These are phyloP conservation scores for Phalanger gymnotis DNA, from an alignment of 2,797 vertebrate genomes.

Conservation along the genomic window DNA sequence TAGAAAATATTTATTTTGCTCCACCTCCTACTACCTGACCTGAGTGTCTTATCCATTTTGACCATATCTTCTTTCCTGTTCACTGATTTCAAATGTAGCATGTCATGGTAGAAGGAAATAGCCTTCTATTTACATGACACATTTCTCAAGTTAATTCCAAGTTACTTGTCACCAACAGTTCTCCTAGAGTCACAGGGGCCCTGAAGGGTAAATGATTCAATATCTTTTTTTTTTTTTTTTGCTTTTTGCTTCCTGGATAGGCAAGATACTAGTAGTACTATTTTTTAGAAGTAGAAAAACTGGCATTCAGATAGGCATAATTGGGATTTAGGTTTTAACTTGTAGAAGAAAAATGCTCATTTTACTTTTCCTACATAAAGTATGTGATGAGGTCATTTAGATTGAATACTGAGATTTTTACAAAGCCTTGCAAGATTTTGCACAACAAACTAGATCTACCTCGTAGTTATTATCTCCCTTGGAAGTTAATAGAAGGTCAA, in stretches of 20 bases:
- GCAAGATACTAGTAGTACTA: neutral
- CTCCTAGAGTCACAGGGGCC: neutral
- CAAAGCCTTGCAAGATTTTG: slow-evolving; percentile 52
- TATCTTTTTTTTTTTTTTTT: neutral
- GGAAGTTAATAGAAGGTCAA: slow-evolving; percentile 72
- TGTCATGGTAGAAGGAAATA: neutral
- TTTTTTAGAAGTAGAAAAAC: slow-evolving; percentile 45
- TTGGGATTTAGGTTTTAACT: neutral
- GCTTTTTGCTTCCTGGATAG: neutral
- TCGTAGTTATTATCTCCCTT: slow-evolving; percentile 60
- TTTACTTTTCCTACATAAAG: slow-evolving; percentile 28
- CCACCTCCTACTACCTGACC: neutral
- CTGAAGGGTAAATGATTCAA: neutral
- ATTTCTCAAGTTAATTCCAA: neutral
- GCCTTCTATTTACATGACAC: neutral
- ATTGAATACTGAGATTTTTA: slow-evolving; percentile 53
- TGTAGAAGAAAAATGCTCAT: slow-evolving; percentile 3
- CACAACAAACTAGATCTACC: slow-evolving; percentile 55
- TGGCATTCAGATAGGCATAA: neutral
- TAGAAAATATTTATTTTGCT: neutral
- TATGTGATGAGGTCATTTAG: slow-evolving; percentile 7
- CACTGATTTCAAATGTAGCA: neutral
- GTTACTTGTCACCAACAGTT: neutral
- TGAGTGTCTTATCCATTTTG: neutral
- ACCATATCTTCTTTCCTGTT: neutral